These are phyloP conservation scores for Tetragnatha montana DNA, from an alignment of 2,888 invertebrate genomes.

Conservation along the genomic window DNA sequence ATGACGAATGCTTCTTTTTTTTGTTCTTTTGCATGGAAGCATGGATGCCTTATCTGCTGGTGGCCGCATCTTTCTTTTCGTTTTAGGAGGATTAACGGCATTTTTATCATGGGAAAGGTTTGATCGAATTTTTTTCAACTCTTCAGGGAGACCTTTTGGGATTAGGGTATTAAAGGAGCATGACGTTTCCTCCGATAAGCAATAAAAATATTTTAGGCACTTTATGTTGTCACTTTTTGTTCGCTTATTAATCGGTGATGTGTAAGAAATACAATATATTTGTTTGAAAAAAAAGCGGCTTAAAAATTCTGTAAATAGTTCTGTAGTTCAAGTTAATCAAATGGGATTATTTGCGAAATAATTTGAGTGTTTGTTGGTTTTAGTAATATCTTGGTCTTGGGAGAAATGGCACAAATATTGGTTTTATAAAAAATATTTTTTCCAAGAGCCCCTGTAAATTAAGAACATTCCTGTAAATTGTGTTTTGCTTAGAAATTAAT, in stretches of 20 bases:
- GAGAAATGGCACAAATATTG: too few relatives aligned
- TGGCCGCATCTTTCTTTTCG: conserved; percentile 1
- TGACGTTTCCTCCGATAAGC: neutral
- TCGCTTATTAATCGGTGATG: neutral
- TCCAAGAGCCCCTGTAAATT: too few relatives aligned
- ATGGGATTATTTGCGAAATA: too few relatives aligned
- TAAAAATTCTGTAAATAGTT: too few relatives aligned
- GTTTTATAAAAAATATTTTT: too few relatives aligned
- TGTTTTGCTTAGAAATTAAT: too few relatives aligned
- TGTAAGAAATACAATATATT: neutral
- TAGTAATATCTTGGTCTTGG: too few relatives aligned
- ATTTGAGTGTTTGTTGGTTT: too few relatives aligned
- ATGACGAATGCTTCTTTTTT: conserved; percentile 34
- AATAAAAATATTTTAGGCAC: neutral
- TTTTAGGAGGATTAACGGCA: neutral
- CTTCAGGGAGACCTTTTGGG: neutral
- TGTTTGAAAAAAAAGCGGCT: too few relatives aligned
- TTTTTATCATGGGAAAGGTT: neutral
- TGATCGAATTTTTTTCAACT: neutral
- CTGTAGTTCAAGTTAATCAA: too few relatives aligned
- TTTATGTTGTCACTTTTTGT: neutral
- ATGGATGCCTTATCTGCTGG: neutral
- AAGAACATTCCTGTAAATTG: too few relatives aligned
- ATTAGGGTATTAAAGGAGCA: neutral
- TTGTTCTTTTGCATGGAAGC: neutral